These are phyloP conservation scores for Trichechus manatus DNA, from an alignment of 2,113 vertebrate genomes.

Conservation along the genomic window DNA sequence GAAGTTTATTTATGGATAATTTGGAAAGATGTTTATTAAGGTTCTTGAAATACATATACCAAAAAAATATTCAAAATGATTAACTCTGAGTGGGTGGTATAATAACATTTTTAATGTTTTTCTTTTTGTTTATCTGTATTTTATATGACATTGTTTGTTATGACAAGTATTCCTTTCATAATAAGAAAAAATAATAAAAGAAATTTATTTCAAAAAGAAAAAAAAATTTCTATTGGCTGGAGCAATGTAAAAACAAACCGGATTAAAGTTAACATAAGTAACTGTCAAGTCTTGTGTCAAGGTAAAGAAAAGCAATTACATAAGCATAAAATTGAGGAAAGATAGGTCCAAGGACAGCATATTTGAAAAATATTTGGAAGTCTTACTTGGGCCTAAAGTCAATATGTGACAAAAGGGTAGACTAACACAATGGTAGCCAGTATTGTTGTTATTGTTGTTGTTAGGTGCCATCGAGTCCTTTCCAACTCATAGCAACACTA, in stretches of 20 bases:
- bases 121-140: conserved; percentile 15
- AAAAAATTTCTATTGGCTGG: neutral
- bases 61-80: neutral
- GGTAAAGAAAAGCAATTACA: neutral
- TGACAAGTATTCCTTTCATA: neutral
- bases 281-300: neutral
- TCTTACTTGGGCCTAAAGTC: neutral
- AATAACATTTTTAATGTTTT: conserved; percentile 21
- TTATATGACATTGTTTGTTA: neutral
- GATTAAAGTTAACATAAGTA: neutral
- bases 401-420: neutral
- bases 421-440: neutral
- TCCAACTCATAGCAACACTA: too few species aligned
- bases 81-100: neutral
- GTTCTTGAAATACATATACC: neutral
- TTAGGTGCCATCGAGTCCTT: too few species aligned
- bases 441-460: too few species aligned
- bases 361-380: conserved; percentile 50
- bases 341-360: neutral
- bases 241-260: conserved; percentile 46
- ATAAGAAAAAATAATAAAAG: conserved; percentile 42
- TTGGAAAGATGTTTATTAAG: conserved; percentile 54
- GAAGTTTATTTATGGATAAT: neutral
- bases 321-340: neutral
- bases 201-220: conserved; percentile 41